A percentile compares a stretch with the other conserved stretches of the same genome.
Conservation (phyloP, 1,140 invertebrate species). For the Atopsyche davidsoni region DNA sequence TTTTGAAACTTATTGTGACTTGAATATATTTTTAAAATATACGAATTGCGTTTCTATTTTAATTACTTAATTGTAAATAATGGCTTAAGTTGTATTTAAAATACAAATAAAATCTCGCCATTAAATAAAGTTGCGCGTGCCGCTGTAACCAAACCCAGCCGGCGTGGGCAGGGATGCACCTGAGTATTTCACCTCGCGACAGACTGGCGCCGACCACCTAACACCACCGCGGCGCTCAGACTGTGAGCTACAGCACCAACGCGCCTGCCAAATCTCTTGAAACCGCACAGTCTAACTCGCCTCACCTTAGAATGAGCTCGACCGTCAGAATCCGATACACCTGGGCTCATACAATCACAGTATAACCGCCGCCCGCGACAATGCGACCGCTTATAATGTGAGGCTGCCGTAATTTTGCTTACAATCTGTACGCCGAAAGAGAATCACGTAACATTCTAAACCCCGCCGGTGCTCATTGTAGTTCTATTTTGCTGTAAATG, state of each 20-base stretch:
- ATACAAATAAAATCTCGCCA: no score
- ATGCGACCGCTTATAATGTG: constrained; percentile 2
- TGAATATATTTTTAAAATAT: no score
- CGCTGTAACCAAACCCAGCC: constrained; percentile 24
- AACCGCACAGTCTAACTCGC: constrained; percentile 8
- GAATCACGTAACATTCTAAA: background rate
- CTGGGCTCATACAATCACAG: no score
- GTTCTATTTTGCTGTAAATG: background rate
- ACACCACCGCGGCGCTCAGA: constrained; percentile 29
- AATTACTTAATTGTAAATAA: no score
- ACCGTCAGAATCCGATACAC: no score
- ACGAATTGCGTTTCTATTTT: no score
- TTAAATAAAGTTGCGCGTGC: background rate
- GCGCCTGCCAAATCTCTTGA: background rate
- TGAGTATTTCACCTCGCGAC: constrained; percentile 50
- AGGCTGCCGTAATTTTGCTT: background rate
- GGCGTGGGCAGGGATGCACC: constrained; percentile 48
- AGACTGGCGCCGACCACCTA: constrained; percentile 42
- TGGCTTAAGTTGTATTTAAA: no score
- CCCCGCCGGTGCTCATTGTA: background rate
- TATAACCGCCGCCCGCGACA: no score
- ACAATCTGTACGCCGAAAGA: background rate
- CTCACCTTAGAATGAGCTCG: constrained; percentile 6
- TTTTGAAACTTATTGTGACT: no score
- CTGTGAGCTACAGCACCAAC: constrained; percentile 7